A percentile compares a stretch with the other conserved stretches of the same genome.
Conservation (phyloP, 2,888 invertebrate species). For the Athalia rosae region DNA sequence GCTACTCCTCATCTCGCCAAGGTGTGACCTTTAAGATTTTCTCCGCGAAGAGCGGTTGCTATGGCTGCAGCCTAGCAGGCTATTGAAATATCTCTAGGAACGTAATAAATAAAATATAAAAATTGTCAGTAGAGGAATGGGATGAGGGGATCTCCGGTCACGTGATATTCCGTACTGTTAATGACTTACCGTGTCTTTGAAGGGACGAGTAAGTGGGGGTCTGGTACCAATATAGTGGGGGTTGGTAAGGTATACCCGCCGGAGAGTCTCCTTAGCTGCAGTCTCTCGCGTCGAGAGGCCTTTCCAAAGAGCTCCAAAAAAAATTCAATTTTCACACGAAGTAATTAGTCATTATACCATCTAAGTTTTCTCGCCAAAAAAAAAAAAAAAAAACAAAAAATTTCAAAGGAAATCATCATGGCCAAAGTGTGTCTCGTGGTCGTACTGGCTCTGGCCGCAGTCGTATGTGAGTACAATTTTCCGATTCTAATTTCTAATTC, state of each 20-base stretch:
- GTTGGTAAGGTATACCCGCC: conserved; percentile 67
- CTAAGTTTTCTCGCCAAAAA: neutral
- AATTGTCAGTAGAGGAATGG: neutral
- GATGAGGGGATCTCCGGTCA: conserved; percentile 6
- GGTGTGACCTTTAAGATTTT: conserved; percentile 32
- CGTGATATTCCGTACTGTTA: conserved; percentile 28
- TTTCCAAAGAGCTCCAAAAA: conserved; percentile 64
- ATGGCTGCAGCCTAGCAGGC: neutral
- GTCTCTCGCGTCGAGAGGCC: conserved; percentile 66
- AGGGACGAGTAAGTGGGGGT: conserved; percentile 66
- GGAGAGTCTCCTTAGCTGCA: conserved; percentile 64
- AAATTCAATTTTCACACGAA: conserved; percentile 49
- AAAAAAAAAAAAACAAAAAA: neutral
- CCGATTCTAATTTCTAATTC: neutral
- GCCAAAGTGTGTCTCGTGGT: conserved; percentile 58
- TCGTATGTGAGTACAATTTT: conserved; percentile 62
- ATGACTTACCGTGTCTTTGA: neutral
- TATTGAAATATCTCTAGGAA: conserved; percentile 17
- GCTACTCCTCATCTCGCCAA: neutral
- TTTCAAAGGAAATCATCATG: conserved; percentile 54
- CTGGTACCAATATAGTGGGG: conserved; percentile 65
- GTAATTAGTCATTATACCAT: neutral
- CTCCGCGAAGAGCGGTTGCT: conserved; percentile 1
- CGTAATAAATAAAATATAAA: conserved; percentile 7
- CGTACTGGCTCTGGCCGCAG: conserved; percentile 56